Evolutionary conservation across 2,888 invertebrate species (phyloP), one percentile per base, ranked within the genome.

Genomic region (Machimus atricapillus): DNA sequence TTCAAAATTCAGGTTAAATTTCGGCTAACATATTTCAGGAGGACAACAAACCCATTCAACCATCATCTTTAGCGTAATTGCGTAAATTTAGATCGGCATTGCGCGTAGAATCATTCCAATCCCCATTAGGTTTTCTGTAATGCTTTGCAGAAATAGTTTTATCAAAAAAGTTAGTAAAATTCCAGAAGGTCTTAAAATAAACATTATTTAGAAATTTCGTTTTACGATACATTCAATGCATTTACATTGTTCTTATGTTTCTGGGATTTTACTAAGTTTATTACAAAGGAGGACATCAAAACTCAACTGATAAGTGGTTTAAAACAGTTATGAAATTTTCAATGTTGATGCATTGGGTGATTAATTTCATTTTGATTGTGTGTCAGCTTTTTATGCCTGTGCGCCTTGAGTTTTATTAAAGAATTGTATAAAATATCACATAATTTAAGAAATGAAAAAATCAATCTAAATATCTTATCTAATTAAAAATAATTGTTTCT

Each of bases 401-500:
- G n/a, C 37, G 34, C 23, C 23, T 77, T 86, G 52, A 86, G 46
- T 85, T 83, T 85, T 81, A 56, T 52, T 27, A 31, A 23, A 27
- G 31, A 81, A 46, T 81, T 56, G 81, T 81, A 52, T 43, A 66
- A 34, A 82, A 58, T 85, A 27, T 74, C 43, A 52, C 52, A 46
- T 43, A 46, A 43, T 86, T 77, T 86, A 46, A 79, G 16, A 37
- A 86, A 79, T 31, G 43, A 86, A 82, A 77, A 46, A 83, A 56
- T 31, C 12, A 79, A 76, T 46, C 88, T 87, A 88, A 86, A 89
- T 89, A 89, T 88, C 89, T 12, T 89, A 89, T 90, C 90, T 90
- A 89, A 90, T 89, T 89, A 88, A 89, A 46, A 87, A 88, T 89
- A 90, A 89, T 89, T 89, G 88, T 88, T 89, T 90, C 89, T 90